Conservation (phyloP, 2,797 vertebrate genomes). For the Aulostomus chinensis region DNA sequence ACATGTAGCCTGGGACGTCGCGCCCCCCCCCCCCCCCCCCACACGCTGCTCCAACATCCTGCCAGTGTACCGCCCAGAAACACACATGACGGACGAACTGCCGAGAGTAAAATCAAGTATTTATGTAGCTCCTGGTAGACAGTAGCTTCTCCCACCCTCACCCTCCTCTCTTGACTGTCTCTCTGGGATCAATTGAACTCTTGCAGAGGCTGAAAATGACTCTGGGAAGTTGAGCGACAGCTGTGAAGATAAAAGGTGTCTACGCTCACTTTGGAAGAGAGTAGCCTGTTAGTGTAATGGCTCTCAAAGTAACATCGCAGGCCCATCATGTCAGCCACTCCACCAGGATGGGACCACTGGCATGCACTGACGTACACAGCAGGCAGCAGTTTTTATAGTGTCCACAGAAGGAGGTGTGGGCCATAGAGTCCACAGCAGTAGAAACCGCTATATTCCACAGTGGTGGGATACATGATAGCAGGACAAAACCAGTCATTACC, state of each 20-base stretch:
- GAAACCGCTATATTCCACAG: no score
- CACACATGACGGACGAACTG: no score
- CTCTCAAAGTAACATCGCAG: slow-evolving; percentile 38
- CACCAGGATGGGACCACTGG: slow-evolving; percentile 17
- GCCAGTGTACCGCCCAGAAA: no score
- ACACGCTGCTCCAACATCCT: no score
- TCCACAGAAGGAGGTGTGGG: no score
- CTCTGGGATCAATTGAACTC: slow-evolving; percentile 55
- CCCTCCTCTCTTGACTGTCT: slow-evolving; percentile 27
- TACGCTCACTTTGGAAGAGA: slow-evolving; percentile 38
- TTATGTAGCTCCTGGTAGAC: slow-evolving; percentile 9
- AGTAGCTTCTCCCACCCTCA: slow-evolving; percentile 41
- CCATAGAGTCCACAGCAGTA: no score
- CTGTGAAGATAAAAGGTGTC: slow-evolving; percentile 59
- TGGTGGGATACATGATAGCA: no score
- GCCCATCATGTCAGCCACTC: slow-evolving; percentile 21
- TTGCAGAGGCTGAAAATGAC: slow-evolving; percentile 58
- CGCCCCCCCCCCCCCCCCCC: no score
- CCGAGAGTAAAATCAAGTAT: neutral
- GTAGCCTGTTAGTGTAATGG: slow-evolving; percentile 52
- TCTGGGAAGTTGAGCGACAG: slow-evolving; percentile 51
- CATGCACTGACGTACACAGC: neutral
- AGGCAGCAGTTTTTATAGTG: neutral
- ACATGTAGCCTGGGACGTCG: no score
- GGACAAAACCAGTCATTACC: slow-evolving; percentile 27